phyloP scores from a whole-genome alignment of 2,888 invertebrate genomes.

The Acleris holmiana region DNA sequence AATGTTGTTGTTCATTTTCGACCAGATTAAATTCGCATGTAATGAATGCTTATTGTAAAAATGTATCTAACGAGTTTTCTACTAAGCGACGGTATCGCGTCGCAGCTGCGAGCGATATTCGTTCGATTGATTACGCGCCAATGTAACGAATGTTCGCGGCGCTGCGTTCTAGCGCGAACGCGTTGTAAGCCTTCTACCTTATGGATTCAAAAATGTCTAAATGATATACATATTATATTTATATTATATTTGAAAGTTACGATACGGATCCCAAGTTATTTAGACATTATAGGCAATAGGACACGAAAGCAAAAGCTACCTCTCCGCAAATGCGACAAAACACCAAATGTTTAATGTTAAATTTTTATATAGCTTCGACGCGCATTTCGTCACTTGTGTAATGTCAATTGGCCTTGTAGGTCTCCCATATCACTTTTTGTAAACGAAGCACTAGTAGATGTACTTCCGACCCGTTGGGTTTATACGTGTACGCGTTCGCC shows the following conservation, averaged over 20 bases:
- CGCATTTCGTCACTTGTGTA: background rate
- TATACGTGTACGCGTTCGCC: too few relatives aligned
- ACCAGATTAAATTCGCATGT: conserved; percentile 1
- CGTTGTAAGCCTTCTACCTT: background rate
- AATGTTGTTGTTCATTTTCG: conserved; percentile 12
- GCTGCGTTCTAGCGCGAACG: too few relatives aligned
- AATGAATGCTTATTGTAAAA: conserved; percentile 6
- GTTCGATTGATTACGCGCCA: too few relatives aligned
- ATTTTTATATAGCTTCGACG: conserved; percentile 12
- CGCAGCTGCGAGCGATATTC: background rate
- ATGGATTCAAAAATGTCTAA: conserved; percentile 2
- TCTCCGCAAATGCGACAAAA: conserved; percentile 32
- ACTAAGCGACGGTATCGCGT: background rate
- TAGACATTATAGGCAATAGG: conserved; percentile 3
- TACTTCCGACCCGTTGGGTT: too few relatives aligned
- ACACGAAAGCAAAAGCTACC: conserved; percentile 29
- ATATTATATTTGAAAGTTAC: too few relatives aligned
- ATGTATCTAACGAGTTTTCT: conserved; percentile 14
- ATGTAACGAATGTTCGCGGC: too few relatives aligned
- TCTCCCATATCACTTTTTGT: too few relatives aligned
- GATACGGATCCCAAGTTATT: too few relatives aligned
- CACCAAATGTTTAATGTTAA: conserved; percentile 31
- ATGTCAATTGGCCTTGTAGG: background rate
- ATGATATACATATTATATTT: too few relatives aligned
- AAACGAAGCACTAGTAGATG: too few relatives aligned